Base-by-base conservation (phyloP, 2,797 vertebrate species). In the Cephalopachus bancanus region DNA sequence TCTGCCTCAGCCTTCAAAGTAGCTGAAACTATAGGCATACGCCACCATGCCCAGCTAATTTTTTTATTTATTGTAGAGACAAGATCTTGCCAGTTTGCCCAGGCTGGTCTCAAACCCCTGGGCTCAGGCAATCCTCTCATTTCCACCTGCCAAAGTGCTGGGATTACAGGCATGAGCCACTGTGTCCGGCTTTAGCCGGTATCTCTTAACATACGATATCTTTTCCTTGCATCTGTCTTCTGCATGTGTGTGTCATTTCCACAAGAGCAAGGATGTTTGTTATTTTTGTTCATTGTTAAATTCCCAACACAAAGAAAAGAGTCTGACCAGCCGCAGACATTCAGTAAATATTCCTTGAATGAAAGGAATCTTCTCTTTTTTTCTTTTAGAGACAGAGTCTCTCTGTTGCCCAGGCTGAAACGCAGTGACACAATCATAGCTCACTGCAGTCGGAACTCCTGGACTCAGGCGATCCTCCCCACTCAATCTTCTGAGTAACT, bases 271-370 rank as follows among this genome's bases (percentile, higher is more conserved):
- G 49, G 44, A 4, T 44, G 67, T 79, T 20, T 53, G 55, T 64
- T 16, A 7, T 10, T 75, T 60, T 37, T 74, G 49, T 57, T 85
- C 16, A 3, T 11, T 55, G 71, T 75, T 67, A 57, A 96, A 72
- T 62, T 51, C 80, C 65, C 67, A 71, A 19, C 19, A 4, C 83
- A n/a, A 57, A 81, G 59, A 85, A 28, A 30, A 60, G 86, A 30
- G 37, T 84, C 49, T 10, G 24, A 24, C 53, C 69, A 37, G 20
- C 22, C 16, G 44, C 28, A 20, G 62, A 24, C 3, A 1, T 91
- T 59, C 7, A 4, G 0, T 57, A 22, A 37, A 20, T 10, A 24
- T 28, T 24, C 55, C 26, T 22, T 33, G 22, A 30, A 6, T 1
- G 30, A 72, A n/a, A 5, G 24, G 26, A 59, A 51, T 30, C 86